Base-by-base conservation (phyloP, 2,888 invertebrate genomes). In the Amphipyra berbera region DNA sequence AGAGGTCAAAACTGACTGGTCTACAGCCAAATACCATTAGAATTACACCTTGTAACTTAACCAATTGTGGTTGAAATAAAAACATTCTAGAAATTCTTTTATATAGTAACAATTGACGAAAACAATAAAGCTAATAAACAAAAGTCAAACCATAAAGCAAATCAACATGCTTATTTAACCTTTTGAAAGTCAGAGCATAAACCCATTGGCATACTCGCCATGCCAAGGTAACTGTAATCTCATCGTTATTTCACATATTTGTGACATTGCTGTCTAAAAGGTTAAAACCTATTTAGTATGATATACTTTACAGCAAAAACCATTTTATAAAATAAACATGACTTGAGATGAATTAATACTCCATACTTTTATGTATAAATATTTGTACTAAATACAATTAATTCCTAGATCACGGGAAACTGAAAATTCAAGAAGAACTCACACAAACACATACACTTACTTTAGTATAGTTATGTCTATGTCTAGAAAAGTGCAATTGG, bases 401-500 rank as follows among this genome's bases (percentile, higher is more conserved):
- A 33, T 14, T 47, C 33, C 30, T 30, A 9, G 10, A 35, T 14
- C 13, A 14, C 13, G 35, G 6, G 37, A 37, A 37, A 37, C 1
- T 37, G 1, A 37, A 35, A 37, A 41, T 41, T 41, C 41, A 8
- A 41, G 41, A 14, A 13, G 8, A n/a, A n/a, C 2, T 40, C n/a
- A 40, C 12, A 6, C 3, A n/a, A 40, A n/a, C 12, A 40, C 12
- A 13, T 40, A 13, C 40, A 40, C 6, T 5, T 4, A 21, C 1
- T 21, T 21, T 21, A 21, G 21, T 21, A 21, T 41, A n/a, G n/a
- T n/a, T n/a, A 13, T 40, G 40, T 41, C 12, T 12, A 6, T 6
- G 33, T 14, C n/a, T n/a, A n/a, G 7, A 5, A 45, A 64, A 61
- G 54, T 66, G 44, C 47, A 59, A 30, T 63, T 78, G 76, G 76